Conservation (phyloP, 2,113 vertebrate genomes). For the Turnix velox region DNA sequence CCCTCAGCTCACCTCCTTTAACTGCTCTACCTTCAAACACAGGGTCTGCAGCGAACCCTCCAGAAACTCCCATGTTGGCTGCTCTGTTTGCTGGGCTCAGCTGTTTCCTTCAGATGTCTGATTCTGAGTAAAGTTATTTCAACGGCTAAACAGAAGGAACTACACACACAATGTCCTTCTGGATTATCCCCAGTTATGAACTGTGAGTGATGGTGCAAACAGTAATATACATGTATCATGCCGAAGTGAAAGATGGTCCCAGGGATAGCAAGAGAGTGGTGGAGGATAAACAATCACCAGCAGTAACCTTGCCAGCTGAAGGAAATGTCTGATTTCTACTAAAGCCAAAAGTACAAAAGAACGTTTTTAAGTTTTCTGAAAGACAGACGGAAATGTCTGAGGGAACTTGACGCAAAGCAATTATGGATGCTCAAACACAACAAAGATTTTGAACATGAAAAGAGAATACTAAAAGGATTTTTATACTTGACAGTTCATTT, state of each 20-base stretch:
- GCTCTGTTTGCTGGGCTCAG: slow-evolving; percentile 43
- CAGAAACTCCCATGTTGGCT: slow-evolving; percentile 20
- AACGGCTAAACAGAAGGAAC: slow-evolving; percentile 31
- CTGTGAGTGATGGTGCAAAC: slow-evolving; percentile 3
- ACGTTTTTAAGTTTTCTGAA: slow-evolving; percentile 19
- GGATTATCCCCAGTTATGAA: slow-evolving; percentile 29
- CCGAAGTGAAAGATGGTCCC: neutral
- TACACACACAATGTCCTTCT: neutral
- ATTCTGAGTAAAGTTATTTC: slow-evolving; percentile 51
- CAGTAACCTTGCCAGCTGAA: slow-evolving; percentile 11
- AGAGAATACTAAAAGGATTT: slow-evolving; percentile 68
- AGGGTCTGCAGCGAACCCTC: neutral
- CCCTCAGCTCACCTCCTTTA: neutral
- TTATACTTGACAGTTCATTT: slow-evolving; percentile 67
- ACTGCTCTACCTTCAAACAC: neutral
- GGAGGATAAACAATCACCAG: slow-evolving; percentile 15
- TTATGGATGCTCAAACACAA: slow-evolving; percentile 66
- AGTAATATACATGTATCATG: slow-evolving; percentile 24
- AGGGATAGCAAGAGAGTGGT: slow-evolving; percentile 3
- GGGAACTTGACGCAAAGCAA: slow-evolving; percentile 57
- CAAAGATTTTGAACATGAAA: slow-evolving; percentile 69
- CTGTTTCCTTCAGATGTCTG: slow-evolving; percentile 40
- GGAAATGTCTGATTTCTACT: neutral
- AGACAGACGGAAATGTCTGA: slow-evolving; percentile 50
- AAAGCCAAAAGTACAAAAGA: slow-evolving; percentile 16